Percentiles rank a stretch among this genome's conserved stretches.
phyloP scores from a whole-genome alignment of 2,113 vertebrate species.

The Mystacornis crossleyi region DNA sequence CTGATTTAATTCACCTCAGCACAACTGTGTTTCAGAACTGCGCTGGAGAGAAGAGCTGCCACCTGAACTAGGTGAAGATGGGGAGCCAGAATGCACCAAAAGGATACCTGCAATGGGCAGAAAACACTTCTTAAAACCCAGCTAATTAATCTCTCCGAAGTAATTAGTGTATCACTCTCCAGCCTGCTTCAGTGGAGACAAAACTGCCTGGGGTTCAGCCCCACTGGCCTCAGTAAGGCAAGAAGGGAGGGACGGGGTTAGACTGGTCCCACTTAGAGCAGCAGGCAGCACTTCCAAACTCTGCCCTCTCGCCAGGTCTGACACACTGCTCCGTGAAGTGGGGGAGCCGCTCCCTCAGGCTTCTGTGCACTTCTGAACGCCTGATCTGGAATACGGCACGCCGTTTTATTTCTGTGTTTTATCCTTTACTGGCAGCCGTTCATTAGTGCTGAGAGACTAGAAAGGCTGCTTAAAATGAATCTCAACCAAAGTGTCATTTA shows the following conservation, averaged over 20 bases:
- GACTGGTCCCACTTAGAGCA: not conserved
- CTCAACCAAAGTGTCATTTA: not conserved
- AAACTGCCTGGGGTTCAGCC: not conserved
- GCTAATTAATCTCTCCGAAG: not conserved
- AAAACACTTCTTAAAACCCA: not conserved
- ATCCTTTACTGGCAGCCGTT: not conserved
- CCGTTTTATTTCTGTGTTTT: not conserved
- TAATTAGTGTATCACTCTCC: not conserved
- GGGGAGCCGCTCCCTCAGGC: not conserved
- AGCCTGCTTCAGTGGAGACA: not conserved
- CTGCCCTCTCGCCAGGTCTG: not conserved
- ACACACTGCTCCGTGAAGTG: not conserved
- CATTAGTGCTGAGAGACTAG: not conserved
- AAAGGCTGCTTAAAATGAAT: not conserved
- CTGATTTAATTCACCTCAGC: not conserved
- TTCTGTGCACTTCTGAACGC: not conserved
- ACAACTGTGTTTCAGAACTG: not conserved
- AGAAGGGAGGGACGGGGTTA: not conserved
- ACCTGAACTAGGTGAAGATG: rapidly evolving
- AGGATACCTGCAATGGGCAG: not conserved
- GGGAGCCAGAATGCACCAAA: not conserved
- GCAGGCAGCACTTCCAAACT: not conserved
- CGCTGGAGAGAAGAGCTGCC: not conserved
- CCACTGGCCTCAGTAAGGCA: not conserved
- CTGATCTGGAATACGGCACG: not conserved